phyloP scores from a whole-genome alignment of 1,140 invertebrate species.

The Temnothorax curvispinosus region DNA sequence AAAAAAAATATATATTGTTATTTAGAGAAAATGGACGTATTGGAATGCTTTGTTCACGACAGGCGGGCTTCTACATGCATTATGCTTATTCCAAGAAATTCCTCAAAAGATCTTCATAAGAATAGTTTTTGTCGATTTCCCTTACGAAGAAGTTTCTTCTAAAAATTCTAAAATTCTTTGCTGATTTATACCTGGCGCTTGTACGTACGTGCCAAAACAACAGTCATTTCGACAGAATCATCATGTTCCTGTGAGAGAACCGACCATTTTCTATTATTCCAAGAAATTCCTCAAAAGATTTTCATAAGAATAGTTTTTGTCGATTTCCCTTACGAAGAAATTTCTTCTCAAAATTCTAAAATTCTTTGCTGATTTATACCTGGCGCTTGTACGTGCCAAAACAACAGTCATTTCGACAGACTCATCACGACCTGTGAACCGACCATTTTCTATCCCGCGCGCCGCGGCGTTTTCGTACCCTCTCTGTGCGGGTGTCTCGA shows the following conservation, averaged over 20 bases:
- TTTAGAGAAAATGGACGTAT: not conserved
- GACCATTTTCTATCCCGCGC: conserved; percentile 7
- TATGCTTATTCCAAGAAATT: not conserved
- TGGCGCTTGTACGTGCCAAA: not conserved
- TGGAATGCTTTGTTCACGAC: not conserved
- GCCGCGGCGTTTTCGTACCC: not conserved
- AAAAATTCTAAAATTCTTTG: not conserved
- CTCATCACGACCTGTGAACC: not conserved
- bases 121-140: not conserved
- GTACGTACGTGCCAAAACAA: not conserved
- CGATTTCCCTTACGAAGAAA: not conserved
- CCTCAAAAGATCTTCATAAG: not conserved
- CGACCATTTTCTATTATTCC: conserved; percentile 3
- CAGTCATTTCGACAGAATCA: conserved; percentile 32
- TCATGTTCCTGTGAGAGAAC: not conserved
- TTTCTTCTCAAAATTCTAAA: not conserved
- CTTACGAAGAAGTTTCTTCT: not conserved
- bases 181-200: not conserved
- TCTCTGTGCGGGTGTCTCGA: not conserved
- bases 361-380: not conserved
- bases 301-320: not conserved
- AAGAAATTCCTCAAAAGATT: not conserved
- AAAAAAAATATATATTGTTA: not conserved
- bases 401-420: conserved; percentile 5
- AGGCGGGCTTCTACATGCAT: not conserved